These are phyloP conservation scores for Caenorhabditis remanei DNA, from an alignment of 1,140 invertebrate species.

Conservation along the genomic window DNA sequence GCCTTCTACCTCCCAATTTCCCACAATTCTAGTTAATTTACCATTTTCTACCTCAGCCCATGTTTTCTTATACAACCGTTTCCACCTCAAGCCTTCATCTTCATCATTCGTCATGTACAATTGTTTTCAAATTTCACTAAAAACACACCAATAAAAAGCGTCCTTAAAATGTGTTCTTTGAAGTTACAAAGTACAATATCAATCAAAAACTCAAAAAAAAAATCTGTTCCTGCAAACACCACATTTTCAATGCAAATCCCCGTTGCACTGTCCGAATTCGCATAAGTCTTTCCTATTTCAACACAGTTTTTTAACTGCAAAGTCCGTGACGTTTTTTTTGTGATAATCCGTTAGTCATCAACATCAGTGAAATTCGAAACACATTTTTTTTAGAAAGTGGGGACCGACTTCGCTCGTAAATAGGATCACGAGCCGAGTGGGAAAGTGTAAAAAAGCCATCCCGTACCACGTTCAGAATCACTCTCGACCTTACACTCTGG, in stretches of 20 bases:
- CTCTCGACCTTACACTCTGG: conserved; percentile 11
- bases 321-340: background rate
- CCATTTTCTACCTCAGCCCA: conserved; percentile 40
- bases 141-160: conserved; percentile 23
- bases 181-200: background rate
- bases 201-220: background rate
- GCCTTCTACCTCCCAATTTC: conserved; percentile 17
- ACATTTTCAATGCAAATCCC: conserved; percentile 29
- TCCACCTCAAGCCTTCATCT: conserved; percentile 5
- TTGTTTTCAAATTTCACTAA: background rate
- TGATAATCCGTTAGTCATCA: background rate
- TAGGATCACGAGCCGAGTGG: conserved; percentile 3
- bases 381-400: background rate
- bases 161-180: conserved; percentile 1
- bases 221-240: background rate
- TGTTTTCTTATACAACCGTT: conserved; percentile 19
- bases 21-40: conserved; percentile 21
- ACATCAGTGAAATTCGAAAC: background rate
- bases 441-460: conserved; percentile 36
- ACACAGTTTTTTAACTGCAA: background rate
- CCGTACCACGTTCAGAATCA: background rate
- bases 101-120: conserved; percentile 9
- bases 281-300: background rate
- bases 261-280: background rate
- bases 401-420: conserved; percentile 23